Evolutionary conservation across 2,888 invertebrate species (phyloP).

Genomic region (Lithophane leautieri): DNA sequence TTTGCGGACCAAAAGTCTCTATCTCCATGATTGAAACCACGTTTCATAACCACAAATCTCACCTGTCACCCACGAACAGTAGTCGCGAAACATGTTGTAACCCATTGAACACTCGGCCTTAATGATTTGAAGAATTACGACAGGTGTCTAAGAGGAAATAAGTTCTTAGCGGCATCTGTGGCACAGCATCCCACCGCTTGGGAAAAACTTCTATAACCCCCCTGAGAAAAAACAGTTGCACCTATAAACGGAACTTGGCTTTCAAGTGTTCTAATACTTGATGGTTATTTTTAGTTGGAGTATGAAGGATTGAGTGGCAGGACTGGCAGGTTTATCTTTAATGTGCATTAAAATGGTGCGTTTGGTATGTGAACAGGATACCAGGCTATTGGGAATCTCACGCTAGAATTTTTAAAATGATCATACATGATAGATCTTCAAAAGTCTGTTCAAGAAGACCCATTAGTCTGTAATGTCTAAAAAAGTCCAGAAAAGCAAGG

Average conservation of each 20-base stretch:
- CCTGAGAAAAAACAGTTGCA: constrained; percentile 33
- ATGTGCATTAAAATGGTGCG: constrained; percentile 2
- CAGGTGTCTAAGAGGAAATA: constrained; percentile 68
- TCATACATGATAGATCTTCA: not conserved
- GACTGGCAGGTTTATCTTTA: constrained; percentile 10
- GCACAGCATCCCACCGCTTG: constrained; percentile 44
- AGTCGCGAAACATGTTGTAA: constrained; percentile 41
- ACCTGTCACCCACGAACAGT: constrained; percentile 24
- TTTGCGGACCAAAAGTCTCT: not conserved
- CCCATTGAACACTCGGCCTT: constrained; percentile 43
- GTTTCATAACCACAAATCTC: constrained; percentile 14
- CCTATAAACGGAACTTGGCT: constrained; percentile 30
- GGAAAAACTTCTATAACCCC: constrained; percentile 33
- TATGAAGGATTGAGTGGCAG: constrained; percentile 1
- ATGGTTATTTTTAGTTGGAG: constrained; percentile 31
- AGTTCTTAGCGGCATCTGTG: constrained; percentile 59
- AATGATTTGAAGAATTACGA: constrained; percentile 46
- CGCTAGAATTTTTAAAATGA: not conserved
- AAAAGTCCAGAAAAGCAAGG: no score
- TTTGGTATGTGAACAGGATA: constrained; percentile 5
- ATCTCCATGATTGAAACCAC: not conserved
- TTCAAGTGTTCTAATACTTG: constrained; percentile 42
- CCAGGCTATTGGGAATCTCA: not conserved
- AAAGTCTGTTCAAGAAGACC: not conserved
- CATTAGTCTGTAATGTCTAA: no score